phyloP scores from a whole-genome alignment of 2,113 vertebrate species.

The Brachyhypopomus gauderio region DNA sequence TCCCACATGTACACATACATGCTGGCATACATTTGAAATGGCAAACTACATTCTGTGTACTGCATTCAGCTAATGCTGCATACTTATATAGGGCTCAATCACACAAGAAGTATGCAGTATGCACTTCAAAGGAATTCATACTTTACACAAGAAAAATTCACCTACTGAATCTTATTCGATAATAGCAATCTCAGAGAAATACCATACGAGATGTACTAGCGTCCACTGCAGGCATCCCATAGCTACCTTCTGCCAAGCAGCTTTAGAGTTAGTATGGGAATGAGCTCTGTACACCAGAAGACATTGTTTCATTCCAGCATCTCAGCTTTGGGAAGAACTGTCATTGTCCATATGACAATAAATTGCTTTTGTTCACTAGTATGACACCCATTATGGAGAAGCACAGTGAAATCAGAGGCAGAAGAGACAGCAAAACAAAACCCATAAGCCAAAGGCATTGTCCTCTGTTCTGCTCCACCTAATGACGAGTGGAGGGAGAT shows the following conservation, averaged over 20 bases:
- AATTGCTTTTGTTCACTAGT: slow-evolving; percentile 3
- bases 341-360: neutral
- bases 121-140: neutral
- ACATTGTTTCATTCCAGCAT: neutral
- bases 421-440: slow-evolving; percentile 12
- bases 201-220: neutral
- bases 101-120: neutral
- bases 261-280: neutral
- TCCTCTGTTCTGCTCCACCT: slow-evolving; percentile 4
- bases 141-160: neutral
- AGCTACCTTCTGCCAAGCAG: neutral
- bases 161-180: neutral
- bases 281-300: neutral
- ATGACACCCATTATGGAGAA: slow-evolving; percentile 29
- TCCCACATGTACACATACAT: too few relatives aligned
- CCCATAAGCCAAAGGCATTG: slow-evolving; percentile 18
- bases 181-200: slow-evolving; percentile 1
- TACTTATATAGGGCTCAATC: neutral
- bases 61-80: too few relatives aligned
- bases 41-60: too few relatives aligned
- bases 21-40: too few relatives aligned
- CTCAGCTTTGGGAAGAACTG: neutral
- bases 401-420: slow-evolving; percentile 19
- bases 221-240: slow-evolving; percentile 2
- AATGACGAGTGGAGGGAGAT: neutral